phyloP scores from a whole-genome alignment of 2,113 vertebrate species.

The Zingel zingel region DNA sequence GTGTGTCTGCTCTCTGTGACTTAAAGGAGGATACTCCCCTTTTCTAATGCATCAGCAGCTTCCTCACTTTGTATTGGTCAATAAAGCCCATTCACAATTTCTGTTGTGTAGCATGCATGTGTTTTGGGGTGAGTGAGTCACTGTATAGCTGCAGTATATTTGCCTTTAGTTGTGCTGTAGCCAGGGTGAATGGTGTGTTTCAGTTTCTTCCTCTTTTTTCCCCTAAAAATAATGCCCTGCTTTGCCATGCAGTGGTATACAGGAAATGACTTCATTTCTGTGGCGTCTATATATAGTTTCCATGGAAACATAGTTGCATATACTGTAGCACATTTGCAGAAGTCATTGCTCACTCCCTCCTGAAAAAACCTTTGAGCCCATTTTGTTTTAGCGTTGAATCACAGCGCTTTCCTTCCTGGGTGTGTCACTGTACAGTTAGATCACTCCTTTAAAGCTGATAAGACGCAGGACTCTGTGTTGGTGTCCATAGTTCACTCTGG shows the following conservation, averaged over 20 bases:
- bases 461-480: conserved; percentile 36
- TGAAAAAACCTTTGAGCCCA: conserved; percentile 20
- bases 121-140: conserved; percentile 30
- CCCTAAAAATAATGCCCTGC: background rate
- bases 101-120: conserved; percentile 2
- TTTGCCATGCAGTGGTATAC: background rate
- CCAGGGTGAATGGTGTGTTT: conserved; percentile 5
- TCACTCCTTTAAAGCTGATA: conserved; percentile 53
- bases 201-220: conserved; percentile 20
- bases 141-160: conserved; percentile 14
- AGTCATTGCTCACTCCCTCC: conserved; percentile 9
- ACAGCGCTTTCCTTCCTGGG: conserved; percentile 42
- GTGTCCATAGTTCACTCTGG: background rate
- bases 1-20: conserved; percentile 1
- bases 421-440: conserved; percentile 17
- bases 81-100: conserved; percentile 55
- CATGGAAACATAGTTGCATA: conserved; percentile 46
- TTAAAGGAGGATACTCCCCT: conserved; percentile 29
- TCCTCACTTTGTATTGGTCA: conserved; percentile 56
- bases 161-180: background rate
- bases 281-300: conserved; percentile 35
- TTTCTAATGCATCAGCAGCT: conserved; percentile 56
- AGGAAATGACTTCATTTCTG: background rate
- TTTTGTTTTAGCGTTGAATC: conserved; percentile 46
- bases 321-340: conserved; percentile 33